Base-by-base conservation (phyloP, 1,140 invertebrate species). In the Drosophila jambulina region DNA sequence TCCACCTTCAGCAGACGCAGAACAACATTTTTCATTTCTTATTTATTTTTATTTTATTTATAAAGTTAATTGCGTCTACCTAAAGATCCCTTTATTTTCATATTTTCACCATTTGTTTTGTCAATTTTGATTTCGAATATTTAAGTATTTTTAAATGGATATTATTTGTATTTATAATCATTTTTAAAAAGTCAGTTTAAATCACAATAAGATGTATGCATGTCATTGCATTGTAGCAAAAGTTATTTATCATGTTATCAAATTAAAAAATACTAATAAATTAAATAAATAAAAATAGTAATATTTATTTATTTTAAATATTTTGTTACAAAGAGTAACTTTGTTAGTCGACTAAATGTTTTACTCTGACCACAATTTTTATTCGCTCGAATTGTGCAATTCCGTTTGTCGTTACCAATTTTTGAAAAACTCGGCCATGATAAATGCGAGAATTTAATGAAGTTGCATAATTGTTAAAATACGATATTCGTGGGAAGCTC, bases 401-500 rank as follows among this genome's bases (percentile, higher is more conserved):
- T 82, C 38, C 43, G 59, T 77, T 67, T 74, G 64, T 40, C 42
- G 64, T 87, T 78, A 27, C 27, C 53, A 63, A 56, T 75, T 78
- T 72, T 62, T 23, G 9, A 69, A 74, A 74, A 83, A 80, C 49
- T 59, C 46, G 51, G 13, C 58, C 68, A 51, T 87, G 84, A 87
- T 77, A 78, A 49, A 87, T 80, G 83, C 58, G 45, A 13, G 15
- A 68, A 83, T 54, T 88, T 74, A 83, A 87, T 87, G 72, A 87
- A 84, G 80, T 87, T 71, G 77, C 77, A 80, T 64, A 88, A 78
- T 87, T 87, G 64, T 70, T 70, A 45, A 87, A 69, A 78, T 80
- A 88, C 68, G 74, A 56, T 60, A 64, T 78, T 74, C 34, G 34
- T 4, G 15, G n/a, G 5, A 23, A 7, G 32, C 51, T 17, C 2